Evolutionary conservation across 2,113 vertebrate genomes (phyloP), one percentile per base, ranked within the genome.

Genomic region (Miniopterus natalensis): DNA sequence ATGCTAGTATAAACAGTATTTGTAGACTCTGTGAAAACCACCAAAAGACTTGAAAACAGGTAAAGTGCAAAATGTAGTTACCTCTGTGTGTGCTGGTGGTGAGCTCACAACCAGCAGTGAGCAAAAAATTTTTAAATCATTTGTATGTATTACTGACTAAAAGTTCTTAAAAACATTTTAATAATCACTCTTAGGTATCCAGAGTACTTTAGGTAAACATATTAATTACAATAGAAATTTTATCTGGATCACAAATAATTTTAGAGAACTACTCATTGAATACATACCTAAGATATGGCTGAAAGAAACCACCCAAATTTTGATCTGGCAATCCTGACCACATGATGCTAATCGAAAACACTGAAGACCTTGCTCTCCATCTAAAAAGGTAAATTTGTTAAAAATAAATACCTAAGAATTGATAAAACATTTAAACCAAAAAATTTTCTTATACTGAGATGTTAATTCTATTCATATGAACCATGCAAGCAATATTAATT

Each of bases 291-390:
- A 96, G 94, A 95, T 88, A 92, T 97, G 98, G 95, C 90, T 88
- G 97, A 98, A 98, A 93, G 98, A 98, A 96, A 99, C 97, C 63
- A 99, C 92, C 99, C 99, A 99, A 93, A 99, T 97, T 97, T 99
- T 99, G 97, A 99, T 97, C 97, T 97, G 97, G 97, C 98, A 99
- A 97, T 99, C 99, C 98, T 99, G 99, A 96, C 99, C 99, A 96
- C 99, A 99, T 84, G 99, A 99, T 97, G 98, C 99, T 98, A 99
- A 98, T 97, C 97, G 98, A 98, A 99, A 99, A 97, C 95, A 97
- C 79, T 95, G 96, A 75, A 95, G 96, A 95, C 87, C 97, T 90
- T 94, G 96, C 70, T 98, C 94, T 97, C 88, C 97, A 95, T 75
- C 99, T 99, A 95, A 96, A 95, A 98, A 74, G 95, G 65, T 51